These are phyloP conservation scores for Prosapia bicincta DNA, from an alignment of 2,888 invertebrate species.

Conservation along the genomic window DNA sequence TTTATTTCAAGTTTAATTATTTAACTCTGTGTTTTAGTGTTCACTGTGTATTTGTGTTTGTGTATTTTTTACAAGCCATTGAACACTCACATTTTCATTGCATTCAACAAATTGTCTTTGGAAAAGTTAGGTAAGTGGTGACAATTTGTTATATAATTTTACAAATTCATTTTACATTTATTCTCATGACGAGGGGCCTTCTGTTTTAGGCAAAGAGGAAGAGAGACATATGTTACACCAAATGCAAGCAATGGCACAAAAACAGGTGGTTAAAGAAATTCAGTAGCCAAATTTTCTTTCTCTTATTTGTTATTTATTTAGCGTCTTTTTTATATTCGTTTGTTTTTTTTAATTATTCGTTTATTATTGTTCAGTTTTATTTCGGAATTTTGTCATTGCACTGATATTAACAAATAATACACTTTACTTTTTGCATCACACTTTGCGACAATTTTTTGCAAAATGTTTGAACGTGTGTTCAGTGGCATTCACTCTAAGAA, in stretches of 20 bases:
- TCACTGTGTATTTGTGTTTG: too few species aligned
- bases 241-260: constrained; percentile 95
- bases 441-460: neutral
- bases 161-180: neutral
- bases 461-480: neutral
- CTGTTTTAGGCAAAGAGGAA: constrained; percentile 87
- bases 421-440: constrained; percentile 27
- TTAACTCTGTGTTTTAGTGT: too few species aligned
- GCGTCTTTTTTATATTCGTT: constrained; percentile 20
- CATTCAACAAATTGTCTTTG: neutral
- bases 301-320: constrained; percentile 37
- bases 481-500: neutral
- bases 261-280: constrained; percentile 69
- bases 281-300: constrained; percentile 40
- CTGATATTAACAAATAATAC: constrained; percentile 8
- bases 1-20: too few species aligned
- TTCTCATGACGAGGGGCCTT: constrained; percentile 37
- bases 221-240: constrained; percentile 95
- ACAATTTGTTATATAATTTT: neutral
- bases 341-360: constrained; percentile 13
- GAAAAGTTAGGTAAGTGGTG: constrained; percentile 16
- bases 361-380: constrained; percentile 20
- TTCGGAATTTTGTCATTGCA: constrained; percentile 29
- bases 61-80: too few species aligned
- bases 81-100: neutral